Evolutionary conservation across 2,113 vertebrate species (phyloP), one percentile per base, ranked within the genome.

Genomic region (Erythrocercus mccallii): DNA sequence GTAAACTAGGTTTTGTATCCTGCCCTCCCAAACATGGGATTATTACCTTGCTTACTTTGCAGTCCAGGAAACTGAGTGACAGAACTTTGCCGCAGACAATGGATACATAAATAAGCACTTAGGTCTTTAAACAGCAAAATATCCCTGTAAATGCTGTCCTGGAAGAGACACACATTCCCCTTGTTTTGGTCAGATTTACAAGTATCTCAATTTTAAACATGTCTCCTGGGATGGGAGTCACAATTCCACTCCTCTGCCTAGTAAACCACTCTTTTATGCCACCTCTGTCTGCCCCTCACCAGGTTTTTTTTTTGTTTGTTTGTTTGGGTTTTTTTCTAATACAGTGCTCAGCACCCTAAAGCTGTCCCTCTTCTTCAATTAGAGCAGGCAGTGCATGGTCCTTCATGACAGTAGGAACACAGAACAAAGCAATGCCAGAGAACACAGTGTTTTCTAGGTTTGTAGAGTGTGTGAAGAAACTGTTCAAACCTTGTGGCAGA

Each of bases 31-130:
- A 31, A 28, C 15, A 30, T 5, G 6, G 6, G 2, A 2, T 40
- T 86, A 48, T 58, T 51, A 35, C 5, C 40, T 38, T 60, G 3
- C 15, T 60, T 56, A 50, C 28, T 85, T 69, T 53, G 15, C 23
- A 37, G 11, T 47, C 42, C 38, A 58, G 68, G 60, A 92, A 92
- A 95, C 79, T 77, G 82, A 92, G 68, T 90, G 70, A 70, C n/a
- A 62, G 15, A 65, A 58, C 8, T 54, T 80, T 66, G 16, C 13
- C 17, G 4, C 7, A 44, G 7, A 35, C 15, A 57, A 48, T 80
- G 70, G 3, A 11, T 70, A 17, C 6, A 14, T 35, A 45, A 51
- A 54, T 37, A 44, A 66, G 6, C 13, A 38, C 15, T 57, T 66
- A 47, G 5, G 11, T 79, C 15, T 62, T 56, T 17, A 80, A 37